Conservation (phyloP, 1,140 invertebrate genomes). For the Hirudo medicinalis region DNA sequence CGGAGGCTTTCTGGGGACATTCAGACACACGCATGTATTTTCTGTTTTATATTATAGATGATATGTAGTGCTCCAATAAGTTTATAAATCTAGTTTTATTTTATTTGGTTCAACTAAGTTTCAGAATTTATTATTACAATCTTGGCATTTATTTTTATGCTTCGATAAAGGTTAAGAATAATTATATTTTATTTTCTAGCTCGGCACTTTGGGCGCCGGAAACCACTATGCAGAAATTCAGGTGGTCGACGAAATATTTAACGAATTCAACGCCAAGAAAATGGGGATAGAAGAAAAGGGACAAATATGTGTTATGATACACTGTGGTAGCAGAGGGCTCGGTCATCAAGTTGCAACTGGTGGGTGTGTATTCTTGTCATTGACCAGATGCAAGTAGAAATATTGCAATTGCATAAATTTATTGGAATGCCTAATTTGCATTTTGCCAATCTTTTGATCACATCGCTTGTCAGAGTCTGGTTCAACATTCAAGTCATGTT, state of each 20-base stretch:
- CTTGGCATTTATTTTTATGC: too few species aligned
- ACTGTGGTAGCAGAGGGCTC: constrained; percentile 94
- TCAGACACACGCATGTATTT: too few species aligned
- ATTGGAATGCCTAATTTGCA: too few species aligned
- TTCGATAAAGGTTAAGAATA: background rate
- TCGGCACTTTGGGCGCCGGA: constrained; percentile 93
- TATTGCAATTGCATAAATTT: too few species aligned
- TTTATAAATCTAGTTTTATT: background rate
- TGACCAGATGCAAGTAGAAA: too few species aligned
- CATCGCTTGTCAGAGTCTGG: too few species aligned
- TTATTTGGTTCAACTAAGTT: background rate
- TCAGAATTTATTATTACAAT: too few species aligned
- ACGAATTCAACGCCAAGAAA: constrained; percentile 89
- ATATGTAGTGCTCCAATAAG: too few species aligned
- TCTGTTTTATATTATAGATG: too few species aligned
- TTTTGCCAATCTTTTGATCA: too few species aligned
- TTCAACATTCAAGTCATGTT: background rate
- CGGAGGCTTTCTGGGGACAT: too few species aligned
- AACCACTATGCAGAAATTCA: constrained; percentile 99
- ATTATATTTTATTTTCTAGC: constrained; percentile 31
- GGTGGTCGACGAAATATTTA: constrained; percentile 96
- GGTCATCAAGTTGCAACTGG: constrained; percentile 97
- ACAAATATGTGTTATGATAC: constrained; percentile 98
- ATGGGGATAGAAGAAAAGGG: constrained; percentile 95
- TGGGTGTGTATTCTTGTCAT: constrained; percentile 27